These are phyloP conservation scores for Megastigmus dorsalis DNA, from an alignment of 2,888 invertebrate genomes.

Conservation along the genomic window DNA sequence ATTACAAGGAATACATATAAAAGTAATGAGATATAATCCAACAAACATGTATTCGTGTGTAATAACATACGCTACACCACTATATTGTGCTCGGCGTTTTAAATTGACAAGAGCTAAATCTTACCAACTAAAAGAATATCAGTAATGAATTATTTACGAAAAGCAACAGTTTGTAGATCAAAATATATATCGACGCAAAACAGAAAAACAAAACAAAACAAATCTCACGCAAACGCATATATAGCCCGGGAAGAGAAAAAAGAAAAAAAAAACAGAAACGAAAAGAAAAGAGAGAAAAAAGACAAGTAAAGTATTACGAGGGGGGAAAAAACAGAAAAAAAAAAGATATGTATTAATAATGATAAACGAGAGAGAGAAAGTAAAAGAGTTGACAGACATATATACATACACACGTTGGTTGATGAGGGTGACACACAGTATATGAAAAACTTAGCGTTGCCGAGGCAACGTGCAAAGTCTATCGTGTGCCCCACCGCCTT, in stretches of 20 bases:
- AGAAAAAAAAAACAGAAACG: neutral
- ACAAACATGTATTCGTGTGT: conserved; percentile 45
- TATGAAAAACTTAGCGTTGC: conserved; percentile 26
- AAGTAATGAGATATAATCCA: conserved; percentile 24
- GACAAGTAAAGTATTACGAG: too few species aligned
- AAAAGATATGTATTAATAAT: neutral
- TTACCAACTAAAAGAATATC: conserved; percentile 45
- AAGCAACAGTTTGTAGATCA: conserved; percentile 32
- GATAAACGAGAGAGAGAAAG: neutral
- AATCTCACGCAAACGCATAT: too few species aligned
- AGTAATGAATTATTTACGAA: conserved; percentile 17
- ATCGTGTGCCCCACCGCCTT: conserved; percentile 25
- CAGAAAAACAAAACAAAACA: neutral
- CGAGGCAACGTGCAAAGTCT: conserved; percentile 18
- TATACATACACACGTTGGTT: neutral
- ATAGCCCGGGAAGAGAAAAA: too few species aligned
- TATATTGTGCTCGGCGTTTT: conserved; percentile 52
- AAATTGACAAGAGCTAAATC: conserved; percentile 49
- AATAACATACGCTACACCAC: conserved; percentile 45
- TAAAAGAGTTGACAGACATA: neutral
- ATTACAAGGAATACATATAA: conserved; percentile 36
- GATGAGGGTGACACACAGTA: conserved; percentile 3
- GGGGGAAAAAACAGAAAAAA: too few species aligned
- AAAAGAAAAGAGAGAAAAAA: neutral
- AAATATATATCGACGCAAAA: too few species aligned